Conservation (phyloP, 2,113 vertebrate species). For the Brevimyrus niger region DNA sequence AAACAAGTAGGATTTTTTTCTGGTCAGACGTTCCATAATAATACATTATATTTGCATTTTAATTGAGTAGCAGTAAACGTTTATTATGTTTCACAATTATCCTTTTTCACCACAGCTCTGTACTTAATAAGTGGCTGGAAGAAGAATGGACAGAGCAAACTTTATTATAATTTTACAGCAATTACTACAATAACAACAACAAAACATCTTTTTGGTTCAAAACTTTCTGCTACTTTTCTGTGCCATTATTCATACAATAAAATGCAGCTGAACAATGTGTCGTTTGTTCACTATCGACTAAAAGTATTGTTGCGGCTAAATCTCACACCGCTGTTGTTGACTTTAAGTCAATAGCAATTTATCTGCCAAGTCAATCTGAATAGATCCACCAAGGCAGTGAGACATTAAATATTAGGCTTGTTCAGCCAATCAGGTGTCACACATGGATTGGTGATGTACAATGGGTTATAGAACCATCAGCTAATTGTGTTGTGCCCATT, state of each 20-base stretch:
- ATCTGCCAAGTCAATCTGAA: conserved; percentile 14
- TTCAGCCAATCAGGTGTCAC: conserved; percentile 1
- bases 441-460: not conserved
- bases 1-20: not conserved
- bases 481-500: not conserved
- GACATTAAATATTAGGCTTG: not conserved
- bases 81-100: not conserved
- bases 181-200: conserved; percentile 3
- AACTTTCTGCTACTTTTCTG: not conserved
- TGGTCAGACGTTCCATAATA: not conserved
- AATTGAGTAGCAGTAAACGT: not conserved
- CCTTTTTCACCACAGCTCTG: not conserved
- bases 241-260: not conserved
- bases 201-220: not conserved
- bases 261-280: not conserved
- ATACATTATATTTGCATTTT: not conserved
- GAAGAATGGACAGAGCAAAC: not conserved
- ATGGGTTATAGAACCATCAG: not conserved
- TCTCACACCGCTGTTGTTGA: not conserved
- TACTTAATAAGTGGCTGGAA: not conserved
- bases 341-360: conserved; percentile 14
- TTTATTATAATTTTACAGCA: not conserved
- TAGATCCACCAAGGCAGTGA: not conserved
- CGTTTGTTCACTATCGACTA: not conserved
- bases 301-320: not conserved